Evolutionary conservation across 64 coral and sea anemone species (phyloP), one percentile per base, ranked within the genome.

Genomic region (Pachyseris speciosa): DNA sequence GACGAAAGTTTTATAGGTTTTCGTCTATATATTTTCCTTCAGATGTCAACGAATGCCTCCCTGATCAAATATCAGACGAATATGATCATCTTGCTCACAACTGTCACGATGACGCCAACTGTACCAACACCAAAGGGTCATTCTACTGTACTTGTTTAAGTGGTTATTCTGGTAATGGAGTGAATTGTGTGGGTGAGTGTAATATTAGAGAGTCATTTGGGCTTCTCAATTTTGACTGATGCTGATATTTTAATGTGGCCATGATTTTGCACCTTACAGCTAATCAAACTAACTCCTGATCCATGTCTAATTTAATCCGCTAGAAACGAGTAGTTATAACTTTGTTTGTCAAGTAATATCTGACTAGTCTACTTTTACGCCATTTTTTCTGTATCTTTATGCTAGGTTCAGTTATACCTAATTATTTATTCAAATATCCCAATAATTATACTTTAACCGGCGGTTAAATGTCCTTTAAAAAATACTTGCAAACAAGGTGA

Each of bases 151-250:
- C 40, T 31, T 92, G 90, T 75, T 31, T 78, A 40, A 86, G 63
- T 36, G 90, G 90, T 49, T 92, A 86, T 67, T 92, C 83, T n/a
- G 89, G 89, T 34, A 74, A 91, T 64, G 89, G 89, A 29, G 89
- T 91, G 25, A 84, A 58, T 31, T 91, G 89, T 57, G 58, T 83
- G 60, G 89, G 89, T 91, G 66, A 32, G 78, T 60, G 7, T 16
- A 4, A 19, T 36, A 39, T 39, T 36, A 15, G 16, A 42, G 22
- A 34, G 53, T 28, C 8, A 52, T 3, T 3, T 8, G n/a, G 41
- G 24, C 51, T 28, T 61, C 11, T 24, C 27, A 3, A 7, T 5
- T 24, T 1, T 66, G n/a, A 1, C 51, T 61, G 58, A 4, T 61
- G 58, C 27, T 61, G 12, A 25, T 25, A 5, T 20, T 3, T 61